Evolutionary conservation across 2,797 vertebrate species (phyloP).

Genomic region (Helicolenus hilgendorfi): DNA sequence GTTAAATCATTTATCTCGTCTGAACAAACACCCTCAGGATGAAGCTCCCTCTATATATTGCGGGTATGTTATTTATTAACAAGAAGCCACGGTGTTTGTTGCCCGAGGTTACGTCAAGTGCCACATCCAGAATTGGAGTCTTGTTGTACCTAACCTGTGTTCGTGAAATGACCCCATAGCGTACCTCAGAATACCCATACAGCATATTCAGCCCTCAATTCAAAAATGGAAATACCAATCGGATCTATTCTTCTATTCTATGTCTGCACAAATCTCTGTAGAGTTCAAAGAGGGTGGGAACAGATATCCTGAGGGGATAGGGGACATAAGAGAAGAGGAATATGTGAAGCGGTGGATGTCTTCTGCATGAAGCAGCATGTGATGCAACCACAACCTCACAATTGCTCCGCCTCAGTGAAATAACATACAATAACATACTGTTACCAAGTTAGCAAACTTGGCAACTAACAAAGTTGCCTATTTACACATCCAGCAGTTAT

Average conservation of each 20-base stretch:
- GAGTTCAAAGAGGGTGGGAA: neutral
- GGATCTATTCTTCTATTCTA: neutral
- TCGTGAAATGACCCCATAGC: constrained; percentile 4
- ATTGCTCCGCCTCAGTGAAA: neutral
- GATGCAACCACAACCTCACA: neutral
- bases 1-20: constrained; percentile 64
- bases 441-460: neutral
- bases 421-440: neutral
- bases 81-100: constrained; percentile 16
- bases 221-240: constrained; percentile 8
- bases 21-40: constrained; percentile 67
- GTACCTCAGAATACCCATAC: neutral
- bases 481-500: neutral
- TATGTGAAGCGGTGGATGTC: neutral
- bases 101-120: constrained; percentile 41
- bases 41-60: constrained; percentile 8
- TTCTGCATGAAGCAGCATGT: neutral
- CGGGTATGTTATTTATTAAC: constrained; percentile 61
- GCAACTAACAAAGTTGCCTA: no score
- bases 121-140: constrained; percentile 40
- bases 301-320: neutral
- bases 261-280: neutral
- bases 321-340: neutral
- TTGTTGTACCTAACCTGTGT: neutral
- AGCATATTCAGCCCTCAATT: neutral